These are phyloP conservation scores for Eptatretus burgeri DNA, from an alignment of 2,113 vertebrate species.

Conservation along the genomic window DNA sequence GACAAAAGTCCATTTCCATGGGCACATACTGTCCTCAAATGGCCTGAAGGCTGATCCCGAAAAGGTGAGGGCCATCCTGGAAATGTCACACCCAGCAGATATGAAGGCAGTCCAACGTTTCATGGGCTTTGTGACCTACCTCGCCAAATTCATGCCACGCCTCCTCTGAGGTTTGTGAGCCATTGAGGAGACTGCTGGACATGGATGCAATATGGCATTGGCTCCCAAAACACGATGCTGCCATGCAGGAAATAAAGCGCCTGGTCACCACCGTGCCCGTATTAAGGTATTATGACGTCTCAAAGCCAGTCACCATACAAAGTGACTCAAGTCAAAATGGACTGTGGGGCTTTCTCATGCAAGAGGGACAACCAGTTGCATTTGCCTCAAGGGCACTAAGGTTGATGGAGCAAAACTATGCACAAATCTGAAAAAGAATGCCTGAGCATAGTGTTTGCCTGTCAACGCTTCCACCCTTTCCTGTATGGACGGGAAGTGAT, in stretches of 20 bases:
- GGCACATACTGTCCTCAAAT: neutral
- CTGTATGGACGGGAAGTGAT: conserved; percentile 9
- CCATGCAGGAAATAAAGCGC: neutral
- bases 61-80: neutral
- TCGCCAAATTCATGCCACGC: conserved; percentile 2
- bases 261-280: neutral
- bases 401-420: neutral
- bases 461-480: conserved; percentile 10
- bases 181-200: neutral
- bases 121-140: neutral
- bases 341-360: neutral
- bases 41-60: neutral
- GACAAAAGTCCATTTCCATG: neutral
- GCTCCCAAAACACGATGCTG: neutral
- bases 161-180: neutral
- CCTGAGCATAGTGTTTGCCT: conserved; percentile 10
- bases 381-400: neutral
- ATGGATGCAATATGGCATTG: neutral
- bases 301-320: conserved; percentile 6
- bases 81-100: conserved; percentile 1
- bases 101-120: neutral
- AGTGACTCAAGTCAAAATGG: conserved; percentile 2
- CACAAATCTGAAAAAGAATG: neutral
- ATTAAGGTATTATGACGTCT: neutral
- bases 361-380: neutral